Evolutionary conservation across 2,113 vertebrate species (phyloP).

Genomic region (Heterotilapia buettikoferi): DNA sequence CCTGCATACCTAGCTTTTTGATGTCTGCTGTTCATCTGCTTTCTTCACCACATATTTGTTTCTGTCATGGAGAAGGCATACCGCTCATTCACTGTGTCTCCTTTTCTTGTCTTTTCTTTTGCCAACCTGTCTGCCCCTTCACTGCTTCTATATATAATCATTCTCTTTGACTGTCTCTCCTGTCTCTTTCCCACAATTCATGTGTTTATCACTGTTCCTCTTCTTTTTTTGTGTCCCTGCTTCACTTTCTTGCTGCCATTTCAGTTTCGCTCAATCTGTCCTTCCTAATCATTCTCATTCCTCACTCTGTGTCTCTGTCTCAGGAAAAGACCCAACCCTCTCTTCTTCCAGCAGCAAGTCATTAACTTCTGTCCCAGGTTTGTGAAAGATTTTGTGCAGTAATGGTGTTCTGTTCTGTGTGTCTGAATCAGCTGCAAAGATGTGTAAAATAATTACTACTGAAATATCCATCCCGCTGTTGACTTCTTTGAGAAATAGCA

Average conservation of each 20-base stretch:
- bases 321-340: background rate
- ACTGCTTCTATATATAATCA: background rate
- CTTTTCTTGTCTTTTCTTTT: background rate
- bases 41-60: background rate
- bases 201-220: constrained; percentile 7
- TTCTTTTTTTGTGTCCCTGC: background rate
- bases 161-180: background rate
- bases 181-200: background rate
- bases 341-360: constrained; percentile 30
- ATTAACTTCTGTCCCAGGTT: constrained; percentile 40
- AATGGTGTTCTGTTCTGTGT: constrained; percentile 30
- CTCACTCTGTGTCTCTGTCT: constrained; percentile 13
- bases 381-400: constrained; percentile 30
- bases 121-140: background rate
- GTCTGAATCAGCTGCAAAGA: constrained; percentile 27
- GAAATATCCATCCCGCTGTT: constrained; percentile 36
- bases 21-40: background rate
- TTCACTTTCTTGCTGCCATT: background rate
- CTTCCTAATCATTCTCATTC: constrained; percentile 25
- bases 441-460: constrained; percentile 35
- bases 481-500: constrained; percentile 36
- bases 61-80: background rate
- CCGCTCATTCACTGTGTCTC: background rate
- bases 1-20: constrained; percentile 4
- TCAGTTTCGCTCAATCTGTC: constrained; percentile 34